Base-by-base conservation (phyloP, 2,113 vertebrate genomes). In the Mirounga angustirostris region DNA sequence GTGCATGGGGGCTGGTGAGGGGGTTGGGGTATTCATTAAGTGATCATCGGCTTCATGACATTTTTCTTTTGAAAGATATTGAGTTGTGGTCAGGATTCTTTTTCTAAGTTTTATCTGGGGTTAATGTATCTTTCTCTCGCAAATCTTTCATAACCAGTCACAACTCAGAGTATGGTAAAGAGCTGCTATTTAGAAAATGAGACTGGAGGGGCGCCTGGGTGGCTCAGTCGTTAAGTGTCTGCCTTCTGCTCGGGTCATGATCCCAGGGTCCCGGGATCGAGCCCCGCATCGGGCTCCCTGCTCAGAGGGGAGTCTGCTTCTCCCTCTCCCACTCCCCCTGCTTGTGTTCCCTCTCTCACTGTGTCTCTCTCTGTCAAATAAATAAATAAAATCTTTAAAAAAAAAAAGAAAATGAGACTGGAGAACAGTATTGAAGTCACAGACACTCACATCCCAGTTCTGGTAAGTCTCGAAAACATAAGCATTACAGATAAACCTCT, bases 61-160 rank as follows among this genome's bases (percentile, higher is more conserved):
- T n/a, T 92, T 96, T 80, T 71, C 87, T 89, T 97, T 71, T 58
- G 87, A 92, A 96, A 74, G 88, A 92, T 11, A 88, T 0, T 76
- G 79, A 83, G 33, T 4, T 84, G 33, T 56, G 36, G 92, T 87
- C 63, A 90, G 74, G 50, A 52, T 65, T 74, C 43, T 43, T 90
- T 84, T 63, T 90, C 82, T 65, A 86, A 93, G 89, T 93, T 92
- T 94, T 71, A 92, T 80, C 52, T 97, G 7, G 92, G 79, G 93
- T 94, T 92, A 96, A 69, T 78, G 43, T n/a, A 26, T 14, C 80
- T 94, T 96, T 90, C 83, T 96, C 92, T 94, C 33, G 13, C 63
- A 61, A 69, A 74, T 52, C 79, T 84, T 86, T 85, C 74, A 67
- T 26, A 74, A 89, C 33, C 30, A 91, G 95, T 63, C 89, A 92